Conservation (phyloP, 2,113 vertebrate genomes). For the Typhlomys cinereus region DNA sequence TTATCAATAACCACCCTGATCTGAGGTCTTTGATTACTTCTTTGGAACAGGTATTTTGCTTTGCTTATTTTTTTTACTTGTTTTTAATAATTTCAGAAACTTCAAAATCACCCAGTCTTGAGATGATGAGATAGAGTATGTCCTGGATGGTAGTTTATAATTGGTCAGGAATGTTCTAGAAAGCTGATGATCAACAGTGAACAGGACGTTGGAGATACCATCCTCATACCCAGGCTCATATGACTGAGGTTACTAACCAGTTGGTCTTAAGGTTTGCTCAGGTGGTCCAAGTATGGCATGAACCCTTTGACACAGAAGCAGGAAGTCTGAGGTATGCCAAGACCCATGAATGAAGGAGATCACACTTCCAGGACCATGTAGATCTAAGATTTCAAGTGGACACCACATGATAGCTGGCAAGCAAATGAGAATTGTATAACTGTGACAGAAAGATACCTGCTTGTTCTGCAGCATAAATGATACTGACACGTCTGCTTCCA, state of each 20-base stretch:
- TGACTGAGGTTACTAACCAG: not conserved
- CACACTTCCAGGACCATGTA: fast-evolving
- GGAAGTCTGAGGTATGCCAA: not conserved
- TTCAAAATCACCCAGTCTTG: not conserved
- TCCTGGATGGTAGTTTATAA: too few relatives aligned
- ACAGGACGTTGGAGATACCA: not conserved
- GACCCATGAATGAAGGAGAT: not conserved
- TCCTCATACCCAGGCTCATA: not conserved
- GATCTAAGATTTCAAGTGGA: too few relatives aligned
- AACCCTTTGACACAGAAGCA: not conserved
- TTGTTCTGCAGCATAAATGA: not conserved
- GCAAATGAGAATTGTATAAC: not conserved
- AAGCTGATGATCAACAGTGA: not conserved
- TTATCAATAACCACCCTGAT: too few relatives aligned
- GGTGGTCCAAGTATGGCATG: not conserved
- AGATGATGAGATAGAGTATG: not conserved
- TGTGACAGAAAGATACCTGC: not conserved
- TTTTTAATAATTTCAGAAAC: not conserved
- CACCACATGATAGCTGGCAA: not conserved
- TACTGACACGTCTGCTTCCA: not conserved
- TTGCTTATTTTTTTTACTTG: not conserved
- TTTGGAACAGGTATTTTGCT: not conserved
- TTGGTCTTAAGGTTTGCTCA: not conserved
- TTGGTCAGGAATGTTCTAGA: not conserved
- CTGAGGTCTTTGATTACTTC: not conserved